Percentiles rank a stretch among this genome's conserved stretches.
These are phyloP conservation scores for Bhutanitis thaidina DNA, from an alignment of 2,888 invertebrate genomes.

Conservation along the genomic window DNA sequence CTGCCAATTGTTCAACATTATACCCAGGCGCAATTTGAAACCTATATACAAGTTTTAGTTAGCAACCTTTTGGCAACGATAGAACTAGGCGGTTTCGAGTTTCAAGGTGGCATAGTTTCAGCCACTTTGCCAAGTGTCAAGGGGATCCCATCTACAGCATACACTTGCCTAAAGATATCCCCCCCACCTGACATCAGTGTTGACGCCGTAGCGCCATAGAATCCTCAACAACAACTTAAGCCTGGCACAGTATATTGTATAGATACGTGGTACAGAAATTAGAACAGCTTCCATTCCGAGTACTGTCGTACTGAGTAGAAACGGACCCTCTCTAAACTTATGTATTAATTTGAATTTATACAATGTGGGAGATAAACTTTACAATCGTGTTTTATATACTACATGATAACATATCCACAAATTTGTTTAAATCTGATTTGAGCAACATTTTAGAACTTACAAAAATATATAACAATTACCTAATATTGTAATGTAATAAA, in stretches of 20 bases:
- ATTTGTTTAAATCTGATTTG: background rate
- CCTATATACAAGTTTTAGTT: background rate
- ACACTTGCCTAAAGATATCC: background rate
- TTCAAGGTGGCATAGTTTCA: constrained; percentile 1
- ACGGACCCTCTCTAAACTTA: constrained; percentile 44
- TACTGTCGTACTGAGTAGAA: constrained; percentile 56
- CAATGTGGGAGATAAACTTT: constrained; percentile 15
- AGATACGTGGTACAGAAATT: constrained; percentile 28
- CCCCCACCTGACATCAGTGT: constrained; percentile 6
- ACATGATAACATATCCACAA: background rate
- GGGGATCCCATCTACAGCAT: background rate
- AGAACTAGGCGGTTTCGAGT: constrained; percentile 2
- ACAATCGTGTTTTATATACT: constrained; percentile 36
- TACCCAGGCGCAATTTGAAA: constrained; percentile 4
- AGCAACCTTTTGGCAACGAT: background rate
- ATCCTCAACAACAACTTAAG: constrained; percentile 23
- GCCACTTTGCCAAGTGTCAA: background rate
- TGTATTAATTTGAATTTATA: constrained; percentile 4
- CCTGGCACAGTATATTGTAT: constrained; percentile 27
- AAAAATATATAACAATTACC: background rate
- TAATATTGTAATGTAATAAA: background rate
- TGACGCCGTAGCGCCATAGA: constrained; percentile 13
- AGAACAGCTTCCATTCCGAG: constrained; percentile 41
- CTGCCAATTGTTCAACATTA: background rate
- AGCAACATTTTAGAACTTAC: background rate